Conservation (phyloP, 2,113 vertebrate genomes). For the Percopsis transmontana region DNA sequence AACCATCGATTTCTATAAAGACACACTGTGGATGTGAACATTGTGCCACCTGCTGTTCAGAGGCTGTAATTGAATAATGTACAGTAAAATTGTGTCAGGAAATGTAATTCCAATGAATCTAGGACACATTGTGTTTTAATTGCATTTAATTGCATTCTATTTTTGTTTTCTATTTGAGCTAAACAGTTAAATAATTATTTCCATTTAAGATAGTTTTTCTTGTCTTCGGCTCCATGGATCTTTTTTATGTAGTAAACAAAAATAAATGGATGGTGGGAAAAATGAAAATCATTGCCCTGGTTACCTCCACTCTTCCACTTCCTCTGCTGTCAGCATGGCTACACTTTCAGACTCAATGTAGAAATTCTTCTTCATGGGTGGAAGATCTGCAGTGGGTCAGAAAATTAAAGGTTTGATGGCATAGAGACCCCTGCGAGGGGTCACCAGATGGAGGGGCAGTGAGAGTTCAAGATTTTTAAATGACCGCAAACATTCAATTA, state of each 20-base stretch:
- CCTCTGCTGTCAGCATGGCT: conserved; percentile 79
- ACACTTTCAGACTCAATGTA: conserved; percentile 83
- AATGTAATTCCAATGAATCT: background rate
- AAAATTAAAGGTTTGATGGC: background rate
- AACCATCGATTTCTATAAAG: background rate
- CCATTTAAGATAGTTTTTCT: too few relatives aligned
- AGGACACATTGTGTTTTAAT: background rate
- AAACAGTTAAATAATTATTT: too few relatives aligned
- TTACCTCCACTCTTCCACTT: conserved; percentile 88
- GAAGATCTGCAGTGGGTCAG: conserved; percentile 76
- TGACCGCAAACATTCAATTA: too few relatives aligned
- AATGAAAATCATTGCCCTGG: too few relatives aligned
- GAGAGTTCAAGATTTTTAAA: too few relatives aligned
- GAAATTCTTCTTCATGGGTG: conserved; percentile 89
- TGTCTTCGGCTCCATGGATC: too few relatives aligned
- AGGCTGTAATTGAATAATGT: background rate
- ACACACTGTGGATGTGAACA: background rate
- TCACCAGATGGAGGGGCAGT: background rate
- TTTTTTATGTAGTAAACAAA: too few relatives aligned
- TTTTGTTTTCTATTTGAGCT: too few relatives aligned
- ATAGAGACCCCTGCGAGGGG: too few relatives aligned
- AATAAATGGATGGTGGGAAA: too few relatives aligned
- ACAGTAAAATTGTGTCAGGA: background rate
- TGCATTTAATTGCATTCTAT: too few relatives aligned
- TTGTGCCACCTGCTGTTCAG: conserved; percentile 4